Evolutionary conservation across 2,797 vertebrate genomes (phyloP), one percentile per base, ranked within the genome.

Genomic region (Rhinatrema bivittatum): DNA sequence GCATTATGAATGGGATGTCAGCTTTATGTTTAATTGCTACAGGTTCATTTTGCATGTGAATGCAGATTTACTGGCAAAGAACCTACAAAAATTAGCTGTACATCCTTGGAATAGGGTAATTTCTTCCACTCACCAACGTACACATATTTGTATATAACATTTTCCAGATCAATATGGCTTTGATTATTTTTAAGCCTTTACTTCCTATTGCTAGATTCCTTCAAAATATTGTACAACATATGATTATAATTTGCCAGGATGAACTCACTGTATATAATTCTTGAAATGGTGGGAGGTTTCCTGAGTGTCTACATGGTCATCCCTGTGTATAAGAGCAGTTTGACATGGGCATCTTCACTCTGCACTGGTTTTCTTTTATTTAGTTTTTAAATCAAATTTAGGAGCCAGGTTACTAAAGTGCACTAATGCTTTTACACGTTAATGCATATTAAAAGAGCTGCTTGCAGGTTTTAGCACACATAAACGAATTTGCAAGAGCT

Each of bases 131-230:
- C n/a, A 44, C 17, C 50, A 57, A 38, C 24, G 32, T 1, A 41
- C 46, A 19, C 29, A 47, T 48, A 52, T 42, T 50, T 21, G 12
- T 9, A 1, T 10, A 16, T 27, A 55, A 37, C 36, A 29, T 43
- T 52, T 60, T 37, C 45, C 62, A 61, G 39, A 47, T 41, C 27
- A 43, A 46, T 32, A 31, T 32, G 55, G 47, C 66, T 43, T 50
- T 57, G 43, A 38, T 45, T 65, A 51, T 50, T 53, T 40, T 38
- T 31, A 56, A 61, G 39, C 39, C 40, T 60, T 31, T 20, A 10
- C 30, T 59, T 57, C 36, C 33, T 36, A n/a, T 38, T 9, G 19
- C 40, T 10, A 15, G 3, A 1, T 34, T 41, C 36, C 45, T 50
- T 60, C 42, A 20, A 24, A 53, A 58, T 48, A 46, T 31, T 29